phyloP scores from a whole-genome alignment of 1,140 invertebrate genomes.

The Drosophila quadrilineata region DNA sequence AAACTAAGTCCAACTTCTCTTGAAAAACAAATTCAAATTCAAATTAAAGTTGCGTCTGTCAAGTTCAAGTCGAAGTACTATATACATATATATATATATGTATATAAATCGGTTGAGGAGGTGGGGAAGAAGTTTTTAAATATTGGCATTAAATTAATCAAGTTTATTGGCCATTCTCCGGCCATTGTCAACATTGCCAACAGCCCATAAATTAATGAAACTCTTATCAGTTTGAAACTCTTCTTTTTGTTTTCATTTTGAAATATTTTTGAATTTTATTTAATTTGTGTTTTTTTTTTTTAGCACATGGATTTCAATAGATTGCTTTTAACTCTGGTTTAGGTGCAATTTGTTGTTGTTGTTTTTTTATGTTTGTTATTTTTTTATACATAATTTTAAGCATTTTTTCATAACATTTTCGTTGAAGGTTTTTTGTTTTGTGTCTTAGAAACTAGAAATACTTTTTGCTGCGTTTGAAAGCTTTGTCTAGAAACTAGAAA shows the following conservation, averaged over 20 bases:
- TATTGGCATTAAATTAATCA: too few relatives aligned
- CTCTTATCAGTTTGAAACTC: too few relatives aligned
- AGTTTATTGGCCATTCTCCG: too few relatives aligned
- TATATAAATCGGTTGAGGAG: too few relatives aligned
- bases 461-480: constrained; percentile 64
- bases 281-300: constrained; percentile 37
- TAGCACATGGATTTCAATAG: constrained; percentile 60
- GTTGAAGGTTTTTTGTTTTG: constrained; percentile 25
- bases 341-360: constrained; percentile 11
- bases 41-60: too few relatives aligned
- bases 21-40: too few relatives aligned
- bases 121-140: too few relatives aligned
- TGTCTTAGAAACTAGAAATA: constrained; percentile 68
- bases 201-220: constrained; percentile 3
- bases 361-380: background rate
- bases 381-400: constrained; percentile 5
- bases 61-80: too few relatives aligned
- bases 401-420: constrained; percentile 37
- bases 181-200: too few relatives aligned
- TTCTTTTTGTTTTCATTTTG: too few relatives aligned
- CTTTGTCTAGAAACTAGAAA: constrained; percentile 46
- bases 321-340: constrained; percentile 25
- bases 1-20: too few relatives aligned
- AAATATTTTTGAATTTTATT: constrained; percentile 37
- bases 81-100: too few relatives aligned